These are phyloP conservation scores for Taenioides sp. DNA, from an alignment of 2,797 vertebrate species.

Conservation along the genomic window DNA sequence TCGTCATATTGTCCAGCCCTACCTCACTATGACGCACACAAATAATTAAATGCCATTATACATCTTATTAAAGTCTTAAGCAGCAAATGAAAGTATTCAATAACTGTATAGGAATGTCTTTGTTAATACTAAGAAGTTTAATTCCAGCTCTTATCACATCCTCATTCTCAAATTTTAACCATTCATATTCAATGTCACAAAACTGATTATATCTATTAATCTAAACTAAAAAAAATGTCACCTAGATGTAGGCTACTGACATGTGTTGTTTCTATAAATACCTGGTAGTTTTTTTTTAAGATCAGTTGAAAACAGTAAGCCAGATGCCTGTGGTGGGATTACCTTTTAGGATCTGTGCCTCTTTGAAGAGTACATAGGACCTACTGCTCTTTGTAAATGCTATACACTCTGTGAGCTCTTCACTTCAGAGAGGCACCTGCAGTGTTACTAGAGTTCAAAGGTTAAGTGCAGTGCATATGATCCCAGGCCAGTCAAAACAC, in stretches of 20 bases:
- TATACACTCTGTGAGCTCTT: slow-evolving; percentile 28
- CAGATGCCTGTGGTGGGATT: slow-evolving; percentile 24
- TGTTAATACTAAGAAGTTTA: background rate
- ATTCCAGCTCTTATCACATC: background rate
- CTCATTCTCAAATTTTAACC: background rate
- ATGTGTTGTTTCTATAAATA: background rate
- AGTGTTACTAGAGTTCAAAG: slow-evolving; percentile 32
- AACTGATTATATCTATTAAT: background rate
- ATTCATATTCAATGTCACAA: background rate
- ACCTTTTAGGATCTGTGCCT: slow-evolving; percentile 14
- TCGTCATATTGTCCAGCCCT: no score
- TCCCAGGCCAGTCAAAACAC: slow-evolving; percentile 23
- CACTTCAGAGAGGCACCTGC: slow-evolving; percentile 44
- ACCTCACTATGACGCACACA: background rate
- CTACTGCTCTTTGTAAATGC: slow-evolving; percentile 50
- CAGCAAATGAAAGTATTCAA: background rate
- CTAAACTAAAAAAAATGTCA: background rate
- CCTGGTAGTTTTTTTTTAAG: background rate
- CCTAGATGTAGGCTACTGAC: background rate
- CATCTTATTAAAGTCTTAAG: background rate
- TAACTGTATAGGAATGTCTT: background rate
- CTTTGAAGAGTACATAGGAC: slow-evolving; percentile 39
- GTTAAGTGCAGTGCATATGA: slow-evolving; percentile 31
- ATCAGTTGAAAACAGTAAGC: background rate
- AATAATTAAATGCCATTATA: background rate